Evolutionary conservation across 1,140 invertebrate species (phyloP), one percentile per base, ranked within the genome.

Genomic region (Lasioglossum albipes): DNA sequence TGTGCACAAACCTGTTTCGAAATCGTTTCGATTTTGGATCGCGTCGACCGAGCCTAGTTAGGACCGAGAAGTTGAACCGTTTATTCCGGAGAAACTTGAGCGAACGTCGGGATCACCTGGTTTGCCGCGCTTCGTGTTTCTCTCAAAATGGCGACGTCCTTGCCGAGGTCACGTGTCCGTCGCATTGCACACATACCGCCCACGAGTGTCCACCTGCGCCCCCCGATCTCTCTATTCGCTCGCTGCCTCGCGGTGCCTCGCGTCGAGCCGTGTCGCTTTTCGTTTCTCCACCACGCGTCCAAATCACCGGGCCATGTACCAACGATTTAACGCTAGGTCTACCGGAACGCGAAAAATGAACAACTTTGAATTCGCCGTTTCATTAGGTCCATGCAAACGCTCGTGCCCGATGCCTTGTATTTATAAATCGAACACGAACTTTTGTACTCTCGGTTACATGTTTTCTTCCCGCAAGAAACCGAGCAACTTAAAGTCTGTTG

Each of bases 91-190:
- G 57, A 59, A 59, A 59, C 7, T 7, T 7, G 57, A n/a, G 18
- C 31, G 59, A 22, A 16, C 52, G 2, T 54, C 52, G 49, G 20
- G 57, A 57, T 20, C 27, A 16, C 73, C 65, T 27, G 77, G 80
- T 64, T 71, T 67, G 66, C 65, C 87, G 75, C 75, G 82, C 72
- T 80, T 74, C 65, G 80, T 70, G 74, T 85, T 82, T 86, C 57
- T 88, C 83, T 85, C 81, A 88, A 90, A 89, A 89, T 90, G 90
- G 89, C 88, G 84, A 87, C 90, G 91, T 91, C 91, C 91, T 92
- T 92, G 91, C 52, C 20, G 89, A 90, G 90, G 90, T 91, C 91
- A 92, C 91, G 91, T 91, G 90, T 87, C 62, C 73, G 20, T 78
- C 74, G 54, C 78, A 65, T 74, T 64, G 36, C 68, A 52, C 12